Evolutionary conservation across 1,140 invertebrate genomes (phyloP), one percentile per base, ranked within the genome.

Genomic region (Drosophila serrata): DNA sequence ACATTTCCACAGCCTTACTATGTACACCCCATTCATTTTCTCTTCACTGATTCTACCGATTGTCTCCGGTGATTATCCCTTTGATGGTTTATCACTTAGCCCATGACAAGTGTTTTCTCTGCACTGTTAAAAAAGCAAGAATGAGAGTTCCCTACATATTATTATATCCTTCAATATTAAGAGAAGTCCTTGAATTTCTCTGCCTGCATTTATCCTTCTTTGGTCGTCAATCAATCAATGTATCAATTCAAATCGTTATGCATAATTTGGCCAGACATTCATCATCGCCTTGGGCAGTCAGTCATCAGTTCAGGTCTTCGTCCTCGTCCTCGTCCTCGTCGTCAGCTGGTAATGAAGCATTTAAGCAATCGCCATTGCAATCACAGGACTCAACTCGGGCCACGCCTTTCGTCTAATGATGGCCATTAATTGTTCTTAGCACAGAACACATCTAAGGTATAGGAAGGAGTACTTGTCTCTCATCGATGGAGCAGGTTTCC

Each of bases 391-490:
- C 29, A 12, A 19, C 58, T 35, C 27, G n/a, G 31, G 61, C 61
- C 61, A 53, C 65, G 45, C 37, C 60, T 35, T 33, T 33, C 29
- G 15, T 12, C 46, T 76, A 76, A 76, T 76, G 62, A 76, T n/a
- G 57, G 35, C 74, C 74, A 76, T 76, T 76, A 76, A 76, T 76
- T 76, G 74, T 76, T 60, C 70, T 76, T 76, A 33, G 48, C 31
- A 35, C 51, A 37, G 31, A 37, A n/a, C n/a, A n/a, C n/a, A n/a
- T n/a, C n/a, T n/a, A 22, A 37, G 51, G 33, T 7, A 11, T 1
- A 6, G 31, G 3, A 2, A 19, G 24, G n/a, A n/a, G n/a, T n/a
- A n/a, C n/a, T n/a, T n/a, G n/a, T n/a, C n/a, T n/a, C n/a, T n/a
- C n/a, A n/a, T n/a, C 17, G 17, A 43, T 43, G 40, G 7, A 19